Base-by-base conservation (phyloP, 2,113 vertebrate species). In the Phoxinus phoxinus region DNA sequence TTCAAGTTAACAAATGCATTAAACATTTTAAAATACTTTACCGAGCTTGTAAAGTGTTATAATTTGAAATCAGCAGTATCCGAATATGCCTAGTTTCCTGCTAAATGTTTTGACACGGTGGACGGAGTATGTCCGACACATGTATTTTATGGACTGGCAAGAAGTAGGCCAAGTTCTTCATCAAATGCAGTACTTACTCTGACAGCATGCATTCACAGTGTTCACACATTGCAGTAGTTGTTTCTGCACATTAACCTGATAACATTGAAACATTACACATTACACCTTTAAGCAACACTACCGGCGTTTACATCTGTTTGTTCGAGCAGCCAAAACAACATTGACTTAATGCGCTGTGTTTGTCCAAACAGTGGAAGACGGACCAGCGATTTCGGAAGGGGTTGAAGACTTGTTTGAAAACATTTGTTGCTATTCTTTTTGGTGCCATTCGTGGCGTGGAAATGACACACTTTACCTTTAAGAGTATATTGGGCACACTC, bases 401-500 rank as follows among this genome's bases (percentile, higher is more conserved):
- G 65, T 9, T 19, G 17, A 17, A 30, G 27, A 30, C 61, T 35
- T 37, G 30, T 37, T 35, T 32, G 65, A 37, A 23, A 41, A 23
- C 8, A 21, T 12, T 37, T n/a, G 19, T 25, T 25, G 37, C 23
- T 73, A 15, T 46, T 46, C 41, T 73, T 77, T 75, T 32, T 32
- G 23, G 41, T 48, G 72, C 12, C 6, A 6, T 25, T 27, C 48
- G 13, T 19, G n/a, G 15, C 2, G 6, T 15, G 41, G 51, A 79
- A 56, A 27, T 3, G 0, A n/a, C 12, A 53, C 46, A 35, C 81
- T 79, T 48, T 51, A 63, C 48, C 46, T 63, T 67, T 74, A 80
- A 27, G 76, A 75, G 30, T 81, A 71, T 81, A 78, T 56, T 32
- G 25, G n/a, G 32, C n/a, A n/a, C 51, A 63, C 37, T 81, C 25